A percentile compares a stretch with the other conserved stretches of the same genome.
Conservation (phyloP, 1,140 invertebrate genomes). For the Heterodera carotae region DNA sequence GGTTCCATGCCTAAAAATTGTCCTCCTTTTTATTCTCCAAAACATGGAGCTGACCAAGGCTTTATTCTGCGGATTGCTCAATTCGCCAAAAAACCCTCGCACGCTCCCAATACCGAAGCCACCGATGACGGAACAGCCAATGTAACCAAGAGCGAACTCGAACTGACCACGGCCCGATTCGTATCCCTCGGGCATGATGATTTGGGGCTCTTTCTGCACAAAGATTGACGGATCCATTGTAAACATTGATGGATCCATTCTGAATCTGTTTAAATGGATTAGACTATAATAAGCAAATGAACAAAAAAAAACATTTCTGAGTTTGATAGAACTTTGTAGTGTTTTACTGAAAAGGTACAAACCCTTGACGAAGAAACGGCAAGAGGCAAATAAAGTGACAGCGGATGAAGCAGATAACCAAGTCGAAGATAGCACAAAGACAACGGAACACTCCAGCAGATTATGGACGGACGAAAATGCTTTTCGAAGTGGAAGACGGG, state of each 20-base stretch:
- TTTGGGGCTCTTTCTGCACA: conserved; percentile 45
- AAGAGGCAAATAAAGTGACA: neutral
- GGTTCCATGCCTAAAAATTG: conserved; percentile 6
- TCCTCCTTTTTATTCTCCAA: conserved; percentile 7
- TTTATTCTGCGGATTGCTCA: conserved; percentile 2
- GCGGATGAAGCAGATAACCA: neutral
- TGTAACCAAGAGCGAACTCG: conserved; percentile 53
- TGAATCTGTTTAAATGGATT: no score
- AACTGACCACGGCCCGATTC: conserved; percentile 52
- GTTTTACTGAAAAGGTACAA: no score
- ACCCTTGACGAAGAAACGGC: neutral
- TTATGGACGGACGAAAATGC: neutral
- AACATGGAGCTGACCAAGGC: neutral
- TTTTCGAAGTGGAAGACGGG: neutral
- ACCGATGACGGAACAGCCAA: conserved; percentile 50
- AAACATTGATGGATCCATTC: conserved; percentile 10
- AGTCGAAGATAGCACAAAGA: no score
- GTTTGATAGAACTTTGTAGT: no score
- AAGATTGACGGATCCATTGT: conserved; percentile 58
- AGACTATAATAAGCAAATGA: no score
- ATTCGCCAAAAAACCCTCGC: conserved; percentile 35
- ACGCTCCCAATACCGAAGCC: conserved; percentile 47
- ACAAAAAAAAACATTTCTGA: no score
- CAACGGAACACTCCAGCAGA: neutral
- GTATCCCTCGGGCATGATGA: conserved; percentile 57